Base-by-base conservation (phyloP, 2,888 invertebrate genomes). In the Chloroclystis v-ata region DNA sequence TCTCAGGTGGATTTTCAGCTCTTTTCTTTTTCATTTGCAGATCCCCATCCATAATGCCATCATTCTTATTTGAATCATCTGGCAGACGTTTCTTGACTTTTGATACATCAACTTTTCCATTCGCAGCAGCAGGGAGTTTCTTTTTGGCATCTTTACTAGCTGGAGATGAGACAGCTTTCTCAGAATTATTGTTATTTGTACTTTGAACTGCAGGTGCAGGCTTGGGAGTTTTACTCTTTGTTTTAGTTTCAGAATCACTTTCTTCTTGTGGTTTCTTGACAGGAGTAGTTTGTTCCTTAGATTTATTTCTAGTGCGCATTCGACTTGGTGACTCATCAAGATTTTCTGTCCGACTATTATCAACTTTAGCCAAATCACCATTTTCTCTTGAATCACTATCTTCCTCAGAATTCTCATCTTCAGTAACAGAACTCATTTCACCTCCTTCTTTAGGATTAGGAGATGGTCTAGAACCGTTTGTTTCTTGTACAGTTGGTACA, bases 321-420 rank as follows among this genome's bases (percentile, higher is more conserved):
- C 96, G 92, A 75, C 94, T 95, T 42, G 96, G 96, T 72, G 94
- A 94, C 70, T 93, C 93, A 74, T 95, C 95, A 65, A 92, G 92
- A 65, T 91, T 93, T 43, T 92, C 91, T 59, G 78, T 94, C 93
- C 72, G 95, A 28, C 70, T 62, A 94, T 83, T 95, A 92, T 83
- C 96, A 92, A 84, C 95, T 94, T 88, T 97, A 93, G 84, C 95
- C 92, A 75, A 94, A 56, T 88, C 88, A 53, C 79, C 94, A 62
- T 96, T 92, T 69, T 96, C 95, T 72, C 97, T 91, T 48, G 96
- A 97, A 83, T 97, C 97, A 78, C 97, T 97, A 79, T 97, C 97
- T 78, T 97, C 97, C 75, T 97, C 97, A 57, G 97, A 97, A 84
- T 95, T 95, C 77, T 97, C 96, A 89, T 95, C 95, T 78, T 95